These are phyloP conservation scores for Scaptomyza flava DNA, from an alignment of 2,888 invertebrate species.

Conservation along the genomic window DNA sequence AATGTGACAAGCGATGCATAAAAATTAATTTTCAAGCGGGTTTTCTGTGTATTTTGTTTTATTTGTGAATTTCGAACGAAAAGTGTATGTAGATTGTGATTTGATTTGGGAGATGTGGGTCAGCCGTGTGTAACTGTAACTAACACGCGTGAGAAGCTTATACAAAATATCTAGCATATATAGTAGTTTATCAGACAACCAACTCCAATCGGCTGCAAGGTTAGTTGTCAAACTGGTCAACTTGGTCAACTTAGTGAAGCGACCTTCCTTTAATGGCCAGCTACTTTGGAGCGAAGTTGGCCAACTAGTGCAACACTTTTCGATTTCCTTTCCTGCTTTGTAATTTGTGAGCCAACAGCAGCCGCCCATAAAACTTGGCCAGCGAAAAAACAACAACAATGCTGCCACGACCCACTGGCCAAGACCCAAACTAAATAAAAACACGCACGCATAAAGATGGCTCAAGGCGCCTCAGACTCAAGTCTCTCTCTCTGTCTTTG, in stretches of 20 bases:
- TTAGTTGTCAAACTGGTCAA: conserved; percentile 36
- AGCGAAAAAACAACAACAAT: conserved; percentile 8
- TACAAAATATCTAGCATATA: conserved; percentile 1
- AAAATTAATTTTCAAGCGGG: conserved; percentile 71
- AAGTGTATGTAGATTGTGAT: conserved; percentile 27
- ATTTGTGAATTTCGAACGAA: conserved; percentile 7
- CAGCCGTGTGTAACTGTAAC: conserved; percentile 56
- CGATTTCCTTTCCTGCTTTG: conserved; percentile 60
- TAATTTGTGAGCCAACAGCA: conserved; percentile 53
- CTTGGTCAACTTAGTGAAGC: conserved; percentile 38
- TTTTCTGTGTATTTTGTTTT: conserved; percentile 17
- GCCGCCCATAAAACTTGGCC: conserved; percentile 37
- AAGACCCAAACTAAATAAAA: conserved; percentile 33
- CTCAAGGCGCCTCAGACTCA: conserved; percentile 27
- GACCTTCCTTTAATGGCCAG: conserved; percentile 72
- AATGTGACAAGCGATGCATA: conserved; percentile 76
- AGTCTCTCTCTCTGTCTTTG: not conserved
- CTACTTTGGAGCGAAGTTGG: conserved; percentile 8
- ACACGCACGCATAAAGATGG: conserved; percentile 47
- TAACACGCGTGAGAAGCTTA: conserved; percentile 63
- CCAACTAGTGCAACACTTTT: conserved; percentile 67
- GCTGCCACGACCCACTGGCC: conserved; percentile 58
- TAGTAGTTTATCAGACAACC: conserved; percentile 2
- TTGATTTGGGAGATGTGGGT: conserved; percentile 62
- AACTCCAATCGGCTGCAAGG: conserved; percentile 54